Conservation (phyloP, 2,113 vertebrate species). For the mouse (Mus musculus) region GRCm39 chr4:103495001-103495500, state of each 20-base stretch:
- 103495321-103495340: not conserved
- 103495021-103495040: not conserved
- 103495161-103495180: too few relatives aligned
- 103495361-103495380: not conserved
- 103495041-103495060: not conserved
- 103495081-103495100: not conserved
- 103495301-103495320: not conserved
- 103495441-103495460: not conserved
- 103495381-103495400: not conserved
- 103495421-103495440: not conserved
- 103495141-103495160: not conserved
- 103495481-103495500: not conserved
- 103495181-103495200: not conserved
- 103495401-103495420: not conserved
- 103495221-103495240: not conserved
- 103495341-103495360: not conserved
- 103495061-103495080: not conserved
- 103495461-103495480: not conserved
- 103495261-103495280: not conserved
- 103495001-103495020: not conserved
- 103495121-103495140: not conserved
- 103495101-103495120: not conserved
- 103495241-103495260: not conserved
- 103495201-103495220: not conserved
- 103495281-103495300: not conserved